Evolutionary conservation across 2,113 vertebrate species (phyloP).

Genomic region (Poeciliopsis prolifica): DNA sequence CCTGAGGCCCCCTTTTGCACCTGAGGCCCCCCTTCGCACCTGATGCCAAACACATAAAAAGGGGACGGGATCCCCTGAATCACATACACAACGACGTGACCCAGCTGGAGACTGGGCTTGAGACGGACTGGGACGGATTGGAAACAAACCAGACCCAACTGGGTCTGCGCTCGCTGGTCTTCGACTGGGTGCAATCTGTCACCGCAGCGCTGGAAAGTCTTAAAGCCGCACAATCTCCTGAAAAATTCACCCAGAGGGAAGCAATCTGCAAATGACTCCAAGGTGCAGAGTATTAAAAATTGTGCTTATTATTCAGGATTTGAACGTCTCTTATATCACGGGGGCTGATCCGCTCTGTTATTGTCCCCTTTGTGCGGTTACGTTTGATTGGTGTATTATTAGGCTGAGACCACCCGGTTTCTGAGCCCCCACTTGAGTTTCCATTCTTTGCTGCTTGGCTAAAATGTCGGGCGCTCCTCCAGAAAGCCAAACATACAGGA

Average conservation of each 20-base stretch:
- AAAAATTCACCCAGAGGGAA: slow-evolving; percentile 20
- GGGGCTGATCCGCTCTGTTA: slow-evolving; percentile 35
- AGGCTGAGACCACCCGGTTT: slow-evolving; percentile 66
- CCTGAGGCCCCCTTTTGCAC: slow-evolving; percentile 75
- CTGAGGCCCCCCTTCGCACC: slow-evolving; percentile 77
- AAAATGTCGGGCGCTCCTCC: slow-evolving; percentile 46
- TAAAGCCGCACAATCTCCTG: slow-evolving; percentile 13
- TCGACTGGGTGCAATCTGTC: slow-evolving; percentile 55
- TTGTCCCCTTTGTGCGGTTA: slow-evolving; percentile 53
- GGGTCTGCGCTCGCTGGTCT: slow-evolving; percentile 39
- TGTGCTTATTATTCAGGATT: slow-evolving; percentile 19
- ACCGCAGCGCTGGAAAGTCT: slow-evolving; percentile 3
- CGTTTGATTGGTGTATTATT: slow-evolving; percentile 70
- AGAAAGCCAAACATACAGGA: slow-evolving; percentile 47
- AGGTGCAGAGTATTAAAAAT: slow-evolving; percentile 20
- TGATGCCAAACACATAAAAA: slow-evolving; percentile 63
- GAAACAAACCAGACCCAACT: slow-evolving; percentile 37
- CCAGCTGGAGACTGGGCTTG: slow-evolving; percentile 48
- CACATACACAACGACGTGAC: slow-evolving; percentile 5
- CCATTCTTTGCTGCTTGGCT: slow-evolving; percentile 61
- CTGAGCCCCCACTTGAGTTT: slow-evolving; percentile 59
- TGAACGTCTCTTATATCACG: slow-evolving; percentile 19
- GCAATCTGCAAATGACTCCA: slow-evolving; percentile 25
- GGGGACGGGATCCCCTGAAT: slow-evolving; percentile 5
- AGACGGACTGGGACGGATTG: neutral